These are phyloP conservation scores for Manis pentadactyla DNA, from an alignment of 2,797 vertebrate species.

Conservation along the genomic window DNA sequence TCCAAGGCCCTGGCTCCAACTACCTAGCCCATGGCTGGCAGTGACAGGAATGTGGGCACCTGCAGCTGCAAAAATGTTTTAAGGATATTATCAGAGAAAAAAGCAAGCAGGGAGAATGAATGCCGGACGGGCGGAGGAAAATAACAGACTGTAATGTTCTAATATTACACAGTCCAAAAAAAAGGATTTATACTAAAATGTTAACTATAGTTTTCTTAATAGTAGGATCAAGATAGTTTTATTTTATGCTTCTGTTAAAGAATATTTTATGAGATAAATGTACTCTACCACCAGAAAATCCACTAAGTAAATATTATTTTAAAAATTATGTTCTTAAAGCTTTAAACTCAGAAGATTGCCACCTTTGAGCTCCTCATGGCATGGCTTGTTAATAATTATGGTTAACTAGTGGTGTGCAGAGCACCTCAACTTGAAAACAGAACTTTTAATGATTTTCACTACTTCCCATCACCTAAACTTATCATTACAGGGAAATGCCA, in stretches of 20 bases:
- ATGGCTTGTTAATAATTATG: background rate
- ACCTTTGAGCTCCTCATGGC: background rate
- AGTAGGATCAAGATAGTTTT: background rate
- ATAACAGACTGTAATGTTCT: background rate
- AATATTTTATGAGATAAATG: constrained; percentile 17
- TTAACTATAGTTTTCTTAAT: background rate
- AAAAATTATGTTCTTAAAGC: constrained; percentile 32
- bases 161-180: background rate
- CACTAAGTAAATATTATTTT: background rate
- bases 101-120: background rate
- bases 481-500: background rate
- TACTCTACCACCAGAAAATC: background rate
- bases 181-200: constrained; percentile 15
- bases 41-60: background rate
- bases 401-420: background rate
- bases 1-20: background rate
- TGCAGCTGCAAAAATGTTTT: background rate
- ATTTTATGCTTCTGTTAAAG: constrained; percentile 32
- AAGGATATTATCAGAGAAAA: background rate
- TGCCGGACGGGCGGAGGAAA: background rate
- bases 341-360: background rate
- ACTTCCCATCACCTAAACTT: background rate
- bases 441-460: background rate
- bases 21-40: background rate
- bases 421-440: background rate